These are phyloP conservation scores for Halesus radiatus DNA, from an alignment of 1,140 invertebrate species.

Conservation along the genomic window DNA sequence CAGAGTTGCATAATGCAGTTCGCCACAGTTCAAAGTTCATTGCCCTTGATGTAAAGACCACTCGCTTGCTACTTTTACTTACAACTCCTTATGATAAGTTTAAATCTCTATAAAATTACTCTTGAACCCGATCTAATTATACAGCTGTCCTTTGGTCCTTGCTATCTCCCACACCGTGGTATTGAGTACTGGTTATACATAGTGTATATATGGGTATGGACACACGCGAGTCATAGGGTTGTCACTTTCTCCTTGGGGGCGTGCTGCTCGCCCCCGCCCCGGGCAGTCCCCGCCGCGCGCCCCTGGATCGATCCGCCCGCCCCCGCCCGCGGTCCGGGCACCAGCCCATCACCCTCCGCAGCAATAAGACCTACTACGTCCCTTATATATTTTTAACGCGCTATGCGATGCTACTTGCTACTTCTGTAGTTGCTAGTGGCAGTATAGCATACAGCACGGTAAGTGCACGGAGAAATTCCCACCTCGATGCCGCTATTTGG, in stretches of 20 bases:
- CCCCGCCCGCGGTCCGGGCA: neutral
- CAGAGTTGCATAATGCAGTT: too few species aligned
- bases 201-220: neutral
- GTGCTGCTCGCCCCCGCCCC: slow-evolving; percentile 57
- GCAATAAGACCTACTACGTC: neutral
- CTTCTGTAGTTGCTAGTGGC: neutral
- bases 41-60: too few species aligned
- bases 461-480: too few species aligned
- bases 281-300: slow-evolving; percentile 59
- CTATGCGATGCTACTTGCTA: too few species aligned
- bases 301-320: slow-evolving; percentile 26
- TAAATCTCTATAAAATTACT: too few species aligned
- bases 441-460: too few species aligned
- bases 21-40: too few species aligned
- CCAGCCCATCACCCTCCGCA: neutral
- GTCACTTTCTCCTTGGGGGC: slow-evolving; percentile 43
- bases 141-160: too few species aligned
- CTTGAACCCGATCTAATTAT: too few species aligned
- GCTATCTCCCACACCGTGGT: neutral
- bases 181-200: neutral
- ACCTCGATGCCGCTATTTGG: too few species aligned
- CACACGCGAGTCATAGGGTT: slow-evolving; percentile 31
- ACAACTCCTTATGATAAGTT: too few species aligned
- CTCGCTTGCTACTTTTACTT: too few species aligned
- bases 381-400: slow-evolving; percentile 1